These are phyloP conservation scores for Lasioglossum villosulum DNA, from an alignment of 2,888 invertebrate genomes.

Conservation along the genomic window DNA sequence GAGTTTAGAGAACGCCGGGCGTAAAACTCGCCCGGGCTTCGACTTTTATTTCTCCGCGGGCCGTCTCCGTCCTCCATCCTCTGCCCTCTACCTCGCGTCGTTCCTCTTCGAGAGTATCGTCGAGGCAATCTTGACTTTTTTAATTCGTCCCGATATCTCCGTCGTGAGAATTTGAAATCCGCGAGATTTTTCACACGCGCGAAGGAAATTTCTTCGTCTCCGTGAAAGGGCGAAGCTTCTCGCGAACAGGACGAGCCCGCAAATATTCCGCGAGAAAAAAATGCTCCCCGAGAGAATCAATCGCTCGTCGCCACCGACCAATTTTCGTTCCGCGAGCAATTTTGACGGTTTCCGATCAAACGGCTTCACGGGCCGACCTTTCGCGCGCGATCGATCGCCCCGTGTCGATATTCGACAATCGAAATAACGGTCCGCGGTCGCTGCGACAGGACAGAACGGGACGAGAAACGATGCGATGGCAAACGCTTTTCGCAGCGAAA, in stretches of 20 bases:
- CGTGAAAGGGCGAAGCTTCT: neutral
- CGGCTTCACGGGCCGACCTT: constrained; percentile 1
- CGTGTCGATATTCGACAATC: constrained; percentile 19
- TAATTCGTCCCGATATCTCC: constrained; percentile 45
- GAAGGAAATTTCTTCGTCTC: neutral
- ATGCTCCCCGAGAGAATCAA: constrained; percentile 1
- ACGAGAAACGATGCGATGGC: neutral
- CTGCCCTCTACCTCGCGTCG: neutral
- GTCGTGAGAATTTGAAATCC: neutral
- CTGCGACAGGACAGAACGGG: neutral
- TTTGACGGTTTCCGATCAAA: constrained; percentile 28
- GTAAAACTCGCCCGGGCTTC: constrained; percentile 54
- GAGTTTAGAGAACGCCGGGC: constrained; percentile 51
- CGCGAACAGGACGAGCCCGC: neutral
- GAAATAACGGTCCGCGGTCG: constrained; percentile 19
- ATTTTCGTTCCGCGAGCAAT: constrained; percentile 23
- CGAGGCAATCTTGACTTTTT: constrained; percentile 51
- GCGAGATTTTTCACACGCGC: neutral
- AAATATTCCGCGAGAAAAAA: constrained; percentile 41
- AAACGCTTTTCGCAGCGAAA: constrained; percentile 20
- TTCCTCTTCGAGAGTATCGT: neutral
- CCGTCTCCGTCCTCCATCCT: neutral
- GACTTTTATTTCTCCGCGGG: constrained; percentile 10
- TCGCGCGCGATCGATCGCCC: constrained; percentile 1
- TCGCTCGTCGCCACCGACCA: neutral